These are phyloP conservation scores for Siphamia tubifer DNA, from an alignment of 2,113 vertebrate genomes.

Conservation along the genomic window DNA sequence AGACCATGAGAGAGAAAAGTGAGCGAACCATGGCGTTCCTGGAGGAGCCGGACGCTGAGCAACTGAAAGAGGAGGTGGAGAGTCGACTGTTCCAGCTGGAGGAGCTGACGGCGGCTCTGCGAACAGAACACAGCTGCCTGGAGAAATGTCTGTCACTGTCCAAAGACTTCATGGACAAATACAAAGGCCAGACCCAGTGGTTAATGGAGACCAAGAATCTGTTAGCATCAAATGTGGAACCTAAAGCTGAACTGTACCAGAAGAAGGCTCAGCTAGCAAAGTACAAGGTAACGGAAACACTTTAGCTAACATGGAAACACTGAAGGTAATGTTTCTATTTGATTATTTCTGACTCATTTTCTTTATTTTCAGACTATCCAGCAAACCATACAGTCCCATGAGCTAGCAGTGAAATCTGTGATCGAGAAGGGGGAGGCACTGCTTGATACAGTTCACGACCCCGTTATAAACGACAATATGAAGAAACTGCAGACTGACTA, in stretches of 20 bases:
- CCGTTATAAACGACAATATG: conserved; percentile 82
- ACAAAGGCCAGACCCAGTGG: conserved; percentile 88
- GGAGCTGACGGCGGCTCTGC: conserved; percentile 82
- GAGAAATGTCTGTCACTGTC: conserved; percentile 89
- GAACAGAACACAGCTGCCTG: conserved; percentile 83
- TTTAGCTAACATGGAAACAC: neutral
- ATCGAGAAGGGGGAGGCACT: conserved; percentile 90
- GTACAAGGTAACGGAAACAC: conserved; percentile 86
- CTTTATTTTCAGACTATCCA: conserved; percentile 85
- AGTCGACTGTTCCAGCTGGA: conserved; percentile 80
- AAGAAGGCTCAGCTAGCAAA: conserved; percentile 96
- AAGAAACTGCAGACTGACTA: conserved; percentile 85
- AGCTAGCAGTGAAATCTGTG: conserved; percentile 88
- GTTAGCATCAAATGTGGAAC: conserved; percentile 81
- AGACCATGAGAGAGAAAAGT: conserved; percentile 88
- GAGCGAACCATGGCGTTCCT: conserved; percentile 84
- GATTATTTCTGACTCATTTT: neutral
- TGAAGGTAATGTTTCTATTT: neutral
- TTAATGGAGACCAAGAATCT: conserved; percentile 82
- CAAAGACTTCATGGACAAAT: conserved; percentile 96
- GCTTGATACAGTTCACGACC: conserved; percentile 83
- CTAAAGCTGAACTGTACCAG: conserved; percentile 94
- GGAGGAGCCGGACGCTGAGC: conserved; percentile 81
- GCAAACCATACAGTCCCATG: conserved; percentile 89
- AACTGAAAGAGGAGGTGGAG: conserved; percentile 83